Conservation (phyloP, 37 sponge, comb jelly and placozoan genomes). For the Hexactinellida sp. region DNA sequence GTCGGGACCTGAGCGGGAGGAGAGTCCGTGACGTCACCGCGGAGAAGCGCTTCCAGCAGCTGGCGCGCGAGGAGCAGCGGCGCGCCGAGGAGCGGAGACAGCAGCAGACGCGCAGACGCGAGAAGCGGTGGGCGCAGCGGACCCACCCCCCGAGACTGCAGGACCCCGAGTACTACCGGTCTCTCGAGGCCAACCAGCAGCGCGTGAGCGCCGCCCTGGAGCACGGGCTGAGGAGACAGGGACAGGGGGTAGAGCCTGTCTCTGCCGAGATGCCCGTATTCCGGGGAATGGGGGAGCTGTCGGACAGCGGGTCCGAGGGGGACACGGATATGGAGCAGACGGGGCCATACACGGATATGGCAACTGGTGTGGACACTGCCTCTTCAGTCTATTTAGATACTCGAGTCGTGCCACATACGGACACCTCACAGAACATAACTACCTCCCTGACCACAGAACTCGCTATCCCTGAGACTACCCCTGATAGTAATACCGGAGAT, state of each 20-base stretch:
- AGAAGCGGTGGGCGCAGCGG: conserved; percentile 3
- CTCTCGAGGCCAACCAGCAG: neutral
- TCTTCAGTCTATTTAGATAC: too few species aligned
- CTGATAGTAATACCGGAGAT: neutral
- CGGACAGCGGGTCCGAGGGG: neutral
- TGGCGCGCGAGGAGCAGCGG: conserved; percentile 3
- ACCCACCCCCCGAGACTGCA: neutral
- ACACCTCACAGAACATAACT: neutral
- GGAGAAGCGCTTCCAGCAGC: conserved; percentile 37
- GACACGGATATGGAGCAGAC: neutral
- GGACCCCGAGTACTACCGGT: neutral
- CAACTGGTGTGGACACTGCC: too few species aligned
- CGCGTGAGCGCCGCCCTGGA: neutral
- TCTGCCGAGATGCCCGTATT: neutral
- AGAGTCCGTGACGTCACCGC: conserved; percentile 81
- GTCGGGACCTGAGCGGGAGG: conserved; percentile 88
- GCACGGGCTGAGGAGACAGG: neutral
- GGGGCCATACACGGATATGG: too few species aligned
- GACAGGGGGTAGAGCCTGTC: neutral
- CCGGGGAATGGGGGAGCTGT: neutral
- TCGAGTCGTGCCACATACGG: neutral
- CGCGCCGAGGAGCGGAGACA: neutral
- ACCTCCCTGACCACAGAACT: neutral
- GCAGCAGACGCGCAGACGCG: neutral
- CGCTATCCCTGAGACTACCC: neutral